These are phyloP conservation scores for Phortica magna DNA, from an alignment of 2,888 invertebrate genomes.

Conservation along the genomic window DNA sequence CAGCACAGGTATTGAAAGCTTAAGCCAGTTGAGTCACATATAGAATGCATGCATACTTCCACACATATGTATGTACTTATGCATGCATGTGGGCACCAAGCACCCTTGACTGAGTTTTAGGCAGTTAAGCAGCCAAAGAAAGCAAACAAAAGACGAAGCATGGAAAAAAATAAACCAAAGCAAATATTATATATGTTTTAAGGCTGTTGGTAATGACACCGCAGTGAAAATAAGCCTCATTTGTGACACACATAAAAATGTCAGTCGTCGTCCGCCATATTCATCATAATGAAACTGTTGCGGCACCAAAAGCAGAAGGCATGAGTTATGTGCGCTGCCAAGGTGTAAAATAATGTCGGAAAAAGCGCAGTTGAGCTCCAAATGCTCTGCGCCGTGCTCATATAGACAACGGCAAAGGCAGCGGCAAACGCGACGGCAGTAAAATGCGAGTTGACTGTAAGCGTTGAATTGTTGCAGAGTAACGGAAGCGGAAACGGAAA, in stretches of 20 bases:
- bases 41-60: neutral
- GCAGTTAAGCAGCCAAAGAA: neutral
- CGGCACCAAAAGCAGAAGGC: neutral
- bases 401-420: neutral
- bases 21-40: conserved; percentile 30
- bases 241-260: conserved; percentile 22
- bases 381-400: neutral
- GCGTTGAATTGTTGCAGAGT: conserved; percentile 49
- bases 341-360: conserved; percentile 6
- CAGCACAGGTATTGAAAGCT: conserved; percentile 51
- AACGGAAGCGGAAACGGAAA: conserved; percentile 29
- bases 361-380: conserved; percentile 54
- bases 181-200: neutral
- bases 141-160: neutral
- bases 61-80: conserved; percentile 11
- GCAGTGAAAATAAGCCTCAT: conserved; percentile 11
- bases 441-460: conserved; percentile 34
- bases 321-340: neutral
- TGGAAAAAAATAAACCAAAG: neutral
- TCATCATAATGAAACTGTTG: conserved; percentile 12
- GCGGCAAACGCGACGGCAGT: conserved; percentile 41
- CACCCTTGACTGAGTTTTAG: neutral
- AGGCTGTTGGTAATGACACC: neutral
- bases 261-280: neutral
- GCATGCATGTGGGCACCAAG: neutral